These are phyloP conservation scores for Discoglossus pictus DNA, from an alignment of 2,797 vertebrate species.

Conservation along the genomic window DNA sequence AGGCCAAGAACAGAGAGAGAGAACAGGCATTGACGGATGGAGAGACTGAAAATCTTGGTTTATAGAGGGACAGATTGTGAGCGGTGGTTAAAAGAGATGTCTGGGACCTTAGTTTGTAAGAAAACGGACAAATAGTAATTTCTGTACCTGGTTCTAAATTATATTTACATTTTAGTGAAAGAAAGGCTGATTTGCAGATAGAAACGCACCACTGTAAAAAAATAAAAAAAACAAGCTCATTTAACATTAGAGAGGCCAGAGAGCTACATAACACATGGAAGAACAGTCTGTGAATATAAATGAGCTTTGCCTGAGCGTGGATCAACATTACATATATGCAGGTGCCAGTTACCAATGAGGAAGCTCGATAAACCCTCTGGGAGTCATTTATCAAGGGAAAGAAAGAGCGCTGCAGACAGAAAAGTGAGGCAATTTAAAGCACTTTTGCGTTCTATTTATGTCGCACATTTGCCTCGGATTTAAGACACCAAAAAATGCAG, in stretches of 20 bases:
- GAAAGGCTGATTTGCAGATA: slow-evolving; percentile 15
- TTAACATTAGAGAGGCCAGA: slow-evolving; percentile 36
- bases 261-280: slow-evolving; percentile 32
- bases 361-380: slow-evolving; percentile 43
- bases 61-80: no score
- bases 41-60: no score
- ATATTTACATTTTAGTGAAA: slow-evolving; percentile 11
- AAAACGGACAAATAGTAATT: no score
- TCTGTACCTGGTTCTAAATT: no score
- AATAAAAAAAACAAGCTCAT: slow-evolving; percentile 28
- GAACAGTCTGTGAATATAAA: slow-evolving; percentile 39
- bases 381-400: slow-evolving; percentile 46
- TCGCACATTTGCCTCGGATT: slow-evolving; percentile 21
- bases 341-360: slow-evolving; percentile 41
- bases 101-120: no score
- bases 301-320: slow-evolving; percentile 37
- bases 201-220: not conserved
- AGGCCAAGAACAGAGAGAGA: no score
- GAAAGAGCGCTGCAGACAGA: slow-evolving; percentile 29
- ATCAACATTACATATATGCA: slow-evolving; percentile 50
- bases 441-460: slow-evolving; percentile 39
- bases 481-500: slow-evolving; percentile 19
- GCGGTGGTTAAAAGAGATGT: no score
- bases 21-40: no score
- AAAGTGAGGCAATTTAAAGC: slow-evolving; percentile 40